phyloP scores from a whole-genome alignment of 2,888 invertebrate genomes.

The Vesta saturnalis region DNA sequence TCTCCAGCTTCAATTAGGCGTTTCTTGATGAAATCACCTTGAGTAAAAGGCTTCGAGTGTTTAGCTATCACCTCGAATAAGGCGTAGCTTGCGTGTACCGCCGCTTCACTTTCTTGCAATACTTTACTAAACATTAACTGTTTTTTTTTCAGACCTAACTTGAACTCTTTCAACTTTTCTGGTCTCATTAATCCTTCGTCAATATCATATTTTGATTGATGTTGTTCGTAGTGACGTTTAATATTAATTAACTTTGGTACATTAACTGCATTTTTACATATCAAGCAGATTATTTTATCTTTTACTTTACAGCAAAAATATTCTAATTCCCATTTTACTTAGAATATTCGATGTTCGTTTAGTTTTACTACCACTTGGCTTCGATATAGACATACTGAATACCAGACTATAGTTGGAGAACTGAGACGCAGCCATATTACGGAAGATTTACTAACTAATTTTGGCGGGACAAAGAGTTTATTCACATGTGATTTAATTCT shows the following conservation, averaged over 20 bases:
- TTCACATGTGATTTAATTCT: too few relatives aligned
- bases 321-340: constrained; percentile 14
- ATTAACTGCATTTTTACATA: too few relatives aligned
- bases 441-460: too few relatives aligned
- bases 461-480: too few relatives aligned
- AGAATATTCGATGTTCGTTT: constrained; percentile 6
- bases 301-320: too few relatives aligned
- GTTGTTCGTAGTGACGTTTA: too few relatives aligned
- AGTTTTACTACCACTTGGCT: constrained; percentile 15
- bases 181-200: constrained; percentile 41
- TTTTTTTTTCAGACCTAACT: constrained; percentile 43
- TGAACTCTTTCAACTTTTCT: constrained; percentile 42
- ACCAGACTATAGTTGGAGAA: not conserved
- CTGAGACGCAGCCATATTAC: too few relatives aligned
- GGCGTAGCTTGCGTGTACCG: constrained; percentile 42
- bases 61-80: constrained; percentile 40
- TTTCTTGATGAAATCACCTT: constrained; percentile 42
- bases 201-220: constrained; percentile 43
- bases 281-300: constrained; percentile 16
- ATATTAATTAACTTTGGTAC: constrained; percentile 41
- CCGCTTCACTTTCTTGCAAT: too few relatives aligned
- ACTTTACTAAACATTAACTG: constrained; percentile 38
- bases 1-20: constrained; percentile 40
- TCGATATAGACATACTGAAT: constrained; percentile 18
- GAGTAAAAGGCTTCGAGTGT: constrained; percentile 41